Evolutionary conservation across 2,797 vertebrate genomes (phyloP).

Genomic region (Helostoma temminkii): DNA sequence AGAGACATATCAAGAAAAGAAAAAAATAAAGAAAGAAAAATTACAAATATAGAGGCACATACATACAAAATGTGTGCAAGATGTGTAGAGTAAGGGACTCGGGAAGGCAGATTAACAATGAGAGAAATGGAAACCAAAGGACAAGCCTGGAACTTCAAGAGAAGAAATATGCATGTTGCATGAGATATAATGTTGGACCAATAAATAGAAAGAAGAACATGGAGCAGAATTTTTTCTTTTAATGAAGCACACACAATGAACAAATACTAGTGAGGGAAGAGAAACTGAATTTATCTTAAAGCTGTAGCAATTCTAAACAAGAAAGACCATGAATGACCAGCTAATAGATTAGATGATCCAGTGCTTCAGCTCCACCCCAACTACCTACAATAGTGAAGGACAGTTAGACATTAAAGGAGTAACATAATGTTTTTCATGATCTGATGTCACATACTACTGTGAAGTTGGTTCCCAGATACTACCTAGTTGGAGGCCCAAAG

Average conservation of each 20-base stretch:
- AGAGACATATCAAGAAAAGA: conserved; percentile 20
- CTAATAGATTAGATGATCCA: too few species aligned
- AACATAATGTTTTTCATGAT: too few species aligned
- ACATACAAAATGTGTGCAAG: conserved; percentile 26
- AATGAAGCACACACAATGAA: background rate
- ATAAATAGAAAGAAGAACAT: background rate
- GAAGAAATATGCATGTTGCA: background rate
- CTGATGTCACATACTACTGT: too few species aligned
- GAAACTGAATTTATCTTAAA: too few species aligned
- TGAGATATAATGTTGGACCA: conserved; percentile 2
- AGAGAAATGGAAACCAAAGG: conserved; percentile 13
- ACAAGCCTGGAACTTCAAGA: background rate
- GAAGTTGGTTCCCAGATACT: too few species aligned
- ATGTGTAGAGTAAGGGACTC: conserved; percentile 27
- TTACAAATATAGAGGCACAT: conserved; percentile 15
- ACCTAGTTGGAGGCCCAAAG: too few species aligned
- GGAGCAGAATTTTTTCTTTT: background rate
- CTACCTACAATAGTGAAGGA: too few species aligned
- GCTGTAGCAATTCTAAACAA: too few species aligned
- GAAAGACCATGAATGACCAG: too few species aligned
- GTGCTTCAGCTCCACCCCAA: too few species aligned
- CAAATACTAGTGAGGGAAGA: too few species aligned
- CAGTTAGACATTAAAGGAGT: too few species aligned
- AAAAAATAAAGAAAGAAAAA: conserved; percentile 41
- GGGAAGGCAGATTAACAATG: background rate